These are phyloP conservation scores for Pheucticus melanocephalus DNA, from an alignment of 2,113 vertebrate species.

Conservation along the genomic window DNA sequence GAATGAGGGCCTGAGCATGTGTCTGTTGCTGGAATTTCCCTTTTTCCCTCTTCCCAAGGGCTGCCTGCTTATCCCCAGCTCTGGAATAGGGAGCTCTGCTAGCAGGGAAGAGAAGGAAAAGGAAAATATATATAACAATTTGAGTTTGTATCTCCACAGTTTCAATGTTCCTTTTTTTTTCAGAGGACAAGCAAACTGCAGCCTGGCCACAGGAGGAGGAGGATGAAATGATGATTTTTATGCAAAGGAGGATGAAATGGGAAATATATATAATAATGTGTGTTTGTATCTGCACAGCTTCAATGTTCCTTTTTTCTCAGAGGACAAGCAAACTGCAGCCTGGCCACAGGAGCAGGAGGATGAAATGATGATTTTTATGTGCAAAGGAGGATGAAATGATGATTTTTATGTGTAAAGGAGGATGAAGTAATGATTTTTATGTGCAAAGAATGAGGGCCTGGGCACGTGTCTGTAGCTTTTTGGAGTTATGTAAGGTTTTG, in stretches of 20 bases:
- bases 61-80: neutral
- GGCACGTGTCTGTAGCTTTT: neutral
- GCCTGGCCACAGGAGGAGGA: too few species aligned
- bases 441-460: neutral
- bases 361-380: neutral
- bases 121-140: neutral
- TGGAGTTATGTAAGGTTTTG: conserved; percentile 1
- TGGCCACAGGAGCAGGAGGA: neutral
- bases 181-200: too few species aligned
- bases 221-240: too few species aligned
- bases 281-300: neutral
- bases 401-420: neutral
- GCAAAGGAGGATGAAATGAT: neutral
- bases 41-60: too few species aligned
- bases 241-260: too few species aligned
- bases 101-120: neutral
- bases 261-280: neutral
- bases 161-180: neutral
- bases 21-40: neutral
- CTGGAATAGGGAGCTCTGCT: neutral
- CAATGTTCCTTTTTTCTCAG: neutral
- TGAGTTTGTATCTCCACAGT: neutral
- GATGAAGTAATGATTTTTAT: neutral
- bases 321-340: neutral
- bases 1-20: too few species aligned